Evolutionary conservation across 2,888 invertebrate species (phyloP), one percentile per base, ranked within the genome.

Genomic region (Pachycephus smyrnensis): DNA sequence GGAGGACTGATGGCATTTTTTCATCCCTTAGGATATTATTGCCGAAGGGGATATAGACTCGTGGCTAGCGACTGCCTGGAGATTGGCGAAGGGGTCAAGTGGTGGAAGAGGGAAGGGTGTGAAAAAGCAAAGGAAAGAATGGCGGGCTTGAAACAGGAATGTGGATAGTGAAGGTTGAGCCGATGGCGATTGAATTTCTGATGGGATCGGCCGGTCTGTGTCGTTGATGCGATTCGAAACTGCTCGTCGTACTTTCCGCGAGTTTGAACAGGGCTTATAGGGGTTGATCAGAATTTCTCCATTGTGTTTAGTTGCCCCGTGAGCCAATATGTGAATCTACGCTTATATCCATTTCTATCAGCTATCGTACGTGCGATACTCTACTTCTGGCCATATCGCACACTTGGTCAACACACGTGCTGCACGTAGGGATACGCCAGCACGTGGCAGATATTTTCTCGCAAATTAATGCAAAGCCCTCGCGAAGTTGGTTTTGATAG

Each of bases 161-260:
- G 55, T 9, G 55, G 55, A 55, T 23, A 23, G 55, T 23, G 55
- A 55, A 55, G 55, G 55, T 23, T 55, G 55, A 55, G 76, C 76
- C 73, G 76, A 82, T 79, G 79, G 80, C 78, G 81, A 83, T 83
- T 83, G 83, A 84, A 84, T 84, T 84, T 81, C 77, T 80, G 80
- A 82, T 82, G 80, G 78, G 81, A 82, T 79, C 81, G 81, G 81
- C 81, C 79, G 79, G 77, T 82, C 79, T 76, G 76, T 79, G 79
- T 79, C 79, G 40, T 6, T 6, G 40, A 40, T 23, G 23, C 23
- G 55, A 55, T 23, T 55, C 23, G 55, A 55, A 55, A 23, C 55
- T 55, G 55, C 55, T 55, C 23, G 9, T 9, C 23, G 55, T 55
- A 80, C 79, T 79, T 80, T 79, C 73, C 75, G 55, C 73, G 77